Conservation (phyloP, 2,888 invertebrate species). For the Ecdyonurus torrentis region DNA sequence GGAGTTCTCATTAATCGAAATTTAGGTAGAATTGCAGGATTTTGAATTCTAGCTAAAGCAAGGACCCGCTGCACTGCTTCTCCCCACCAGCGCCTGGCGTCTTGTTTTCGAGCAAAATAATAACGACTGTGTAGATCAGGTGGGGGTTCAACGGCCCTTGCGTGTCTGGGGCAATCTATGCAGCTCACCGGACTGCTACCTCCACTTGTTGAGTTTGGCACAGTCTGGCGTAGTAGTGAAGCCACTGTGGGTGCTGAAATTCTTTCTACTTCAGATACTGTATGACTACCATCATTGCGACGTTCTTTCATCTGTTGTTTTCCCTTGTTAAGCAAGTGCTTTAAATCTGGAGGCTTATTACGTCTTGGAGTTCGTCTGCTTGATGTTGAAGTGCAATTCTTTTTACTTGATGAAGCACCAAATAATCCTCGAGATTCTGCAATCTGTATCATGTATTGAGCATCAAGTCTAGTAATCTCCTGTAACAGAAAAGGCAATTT, state of each 20-base stretch:
- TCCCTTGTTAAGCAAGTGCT: background rate
- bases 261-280: constrained; percentile 29
- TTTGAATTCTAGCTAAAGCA: background rate
- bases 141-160: background rate
- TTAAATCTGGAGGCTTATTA: background rate
- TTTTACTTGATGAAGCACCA: constrained; percentile 28
- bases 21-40: background rate
- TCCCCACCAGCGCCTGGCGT: constrained; percentile 13
- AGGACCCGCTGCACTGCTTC: constrained; percentile 10
- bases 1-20: background rate
- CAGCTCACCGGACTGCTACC: background rate
- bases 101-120: constrained; percentile 8
- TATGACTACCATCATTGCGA: constrained; percentile 4
- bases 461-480: constrained; percentile 59
- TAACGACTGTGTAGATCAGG: background rate
- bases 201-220: too few relatives aligned
- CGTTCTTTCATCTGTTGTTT: background rate
- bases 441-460: constrained; percentile 68
- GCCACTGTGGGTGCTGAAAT: constrained; percentile 49
- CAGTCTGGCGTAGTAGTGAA: constrained; percentile 24
- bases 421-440: constrained; percentile 67
- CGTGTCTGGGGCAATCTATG: background rate
- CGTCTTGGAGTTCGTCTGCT: background rate
- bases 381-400: background rate
- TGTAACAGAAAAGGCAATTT: constrained; percentile 19